A percentile compares a stretch with the other conserved stretches of the same genome.
These are phyloP conservation scores for Acanthopleura granulata DNA, from an alignment of 2,888 invertebrate genomes.

Conservation along the genomic window DNA sequence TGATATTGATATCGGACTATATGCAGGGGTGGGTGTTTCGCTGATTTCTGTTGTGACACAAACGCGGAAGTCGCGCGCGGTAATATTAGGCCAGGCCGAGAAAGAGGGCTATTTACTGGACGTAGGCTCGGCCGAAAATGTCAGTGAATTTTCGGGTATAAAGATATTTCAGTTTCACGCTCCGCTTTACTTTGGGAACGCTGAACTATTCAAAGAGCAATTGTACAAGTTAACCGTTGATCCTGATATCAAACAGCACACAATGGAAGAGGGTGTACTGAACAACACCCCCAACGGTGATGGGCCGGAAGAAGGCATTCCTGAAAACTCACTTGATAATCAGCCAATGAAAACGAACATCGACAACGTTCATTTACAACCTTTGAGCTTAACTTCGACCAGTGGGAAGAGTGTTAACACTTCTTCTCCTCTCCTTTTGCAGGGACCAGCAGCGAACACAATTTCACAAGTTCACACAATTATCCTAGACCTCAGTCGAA, in stretches of 20 bases:
- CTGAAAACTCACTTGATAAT: too few relatives aligned
- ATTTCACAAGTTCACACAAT: background rate
- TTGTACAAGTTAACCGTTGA: conserved; percentile 3
- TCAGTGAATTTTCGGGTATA: conserved; percentile 24
- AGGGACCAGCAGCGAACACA: too few relatives aligned
- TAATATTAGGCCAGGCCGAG: conserved; percentile 26
- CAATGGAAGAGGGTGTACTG: background rate
- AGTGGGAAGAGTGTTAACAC: too few relatives aligned
- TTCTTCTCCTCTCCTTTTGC: too few relatives aligned
- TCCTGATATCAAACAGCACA: background rate
- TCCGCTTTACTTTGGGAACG: conserved; percentile 34
- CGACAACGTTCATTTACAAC: too few relatives aligned
- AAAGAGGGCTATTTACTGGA: background rate
- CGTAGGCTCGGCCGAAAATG: conserved; percentile 9
- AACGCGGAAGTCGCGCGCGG: conserved; percentile 35
- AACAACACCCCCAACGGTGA: too few relatives aligned
- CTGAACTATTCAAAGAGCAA: conserved; percentile 29
- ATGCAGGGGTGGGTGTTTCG: conserved; percentile 49
- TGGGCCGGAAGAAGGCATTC: too few relatives aligned
- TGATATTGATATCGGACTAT: conserved; percentile 55
- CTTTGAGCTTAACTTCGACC: too few relatives aligned
- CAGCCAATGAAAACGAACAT: too few relatives aligned
- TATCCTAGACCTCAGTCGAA: background rate
- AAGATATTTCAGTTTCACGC: conserved; percentile 34
- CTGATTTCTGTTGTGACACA: conserved; percentile 44